Percentiles rank a stretch among this genome's conserved stretches.
phyloP scores from a whole-genome alignment of 2,797 vertebrate genomes.

The Vespertilio murinus region DNA sequence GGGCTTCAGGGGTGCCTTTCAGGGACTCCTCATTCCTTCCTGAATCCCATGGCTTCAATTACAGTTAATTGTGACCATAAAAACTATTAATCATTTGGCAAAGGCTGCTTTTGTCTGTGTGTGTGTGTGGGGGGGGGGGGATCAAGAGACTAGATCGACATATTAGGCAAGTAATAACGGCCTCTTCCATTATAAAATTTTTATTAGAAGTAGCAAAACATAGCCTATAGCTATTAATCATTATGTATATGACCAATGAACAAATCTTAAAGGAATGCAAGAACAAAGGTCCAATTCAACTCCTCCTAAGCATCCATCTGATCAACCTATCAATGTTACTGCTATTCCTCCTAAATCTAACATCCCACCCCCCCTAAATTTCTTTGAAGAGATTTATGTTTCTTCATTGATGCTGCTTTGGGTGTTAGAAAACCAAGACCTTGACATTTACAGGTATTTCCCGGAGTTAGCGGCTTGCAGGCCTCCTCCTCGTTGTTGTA shows the following conservation, averaged over 20 bases:
- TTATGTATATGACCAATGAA: slow-evolving; percentile 61
- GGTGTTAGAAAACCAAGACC: slow-evolving; percentile 1
- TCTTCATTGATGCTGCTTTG: not conserved
- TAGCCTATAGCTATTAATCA: slow-evolving; percentile 31
- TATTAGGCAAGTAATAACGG: slow-evolving; percentile 68
- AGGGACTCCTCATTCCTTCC: slow-evolving; percentile 53
- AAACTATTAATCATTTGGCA: slow-evolving; percentile 69
- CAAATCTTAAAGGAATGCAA: slow-evolving; percentile 35
- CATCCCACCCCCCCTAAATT: not conserved
- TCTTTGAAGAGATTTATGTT: not conserved
- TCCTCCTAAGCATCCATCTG: not conserved
- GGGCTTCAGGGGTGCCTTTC: slow-evolving; percentile 3
- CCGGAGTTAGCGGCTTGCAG: not conserved
- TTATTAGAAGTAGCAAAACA: slow-evolving; percentile 67
- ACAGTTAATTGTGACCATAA: slow-evolving; percentile 70
- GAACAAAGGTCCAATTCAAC: not conserved
- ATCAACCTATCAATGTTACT: not conserved
- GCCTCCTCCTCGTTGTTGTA: not conserved
- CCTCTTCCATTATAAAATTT: slow-evolving; percentile 70
- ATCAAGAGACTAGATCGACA: slow-evolving; percentile 67
- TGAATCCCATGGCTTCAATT: slow-evolving; percentile 51
- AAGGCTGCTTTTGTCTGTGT: slow-evolving; percentile 55
- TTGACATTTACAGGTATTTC: not conserved
- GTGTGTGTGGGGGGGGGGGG: too few relatives aligned
- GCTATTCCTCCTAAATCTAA: not conserved